Base-by-base conservation (phyloP, 2,113 vertebrate species). In the Odobenus rosmarus region DNA sequence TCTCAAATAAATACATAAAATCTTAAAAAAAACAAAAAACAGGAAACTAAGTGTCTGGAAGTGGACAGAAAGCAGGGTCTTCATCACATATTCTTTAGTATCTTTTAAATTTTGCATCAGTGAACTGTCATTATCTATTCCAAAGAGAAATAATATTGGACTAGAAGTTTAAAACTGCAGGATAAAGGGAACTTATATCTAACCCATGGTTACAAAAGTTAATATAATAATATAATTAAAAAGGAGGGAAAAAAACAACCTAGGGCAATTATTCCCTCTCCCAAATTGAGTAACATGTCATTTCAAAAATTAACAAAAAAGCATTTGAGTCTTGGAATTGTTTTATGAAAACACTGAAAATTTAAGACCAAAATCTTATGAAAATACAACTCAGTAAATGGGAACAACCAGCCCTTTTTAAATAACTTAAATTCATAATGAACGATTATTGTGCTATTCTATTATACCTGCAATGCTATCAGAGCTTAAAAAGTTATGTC, bases 241-340 rank as follows among this genome's bases (percentile, higher is more conserved):
- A 53, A 28, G 39, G 49, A 42, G 19, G 5, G 16, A 26, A 74
- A 57, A 36, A 36, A 51, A 31, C 12, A 62, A 61, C n/a, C 53
- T 57, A n/a, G 24, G 19, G 21, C 46, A 79, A 69, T 59, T 90
- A 36, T 53, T 91, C 23, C 39, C 24, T 51, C 24, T 90, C 9
- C 39, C 83, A 90, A 96, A 13, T 3, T 88, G 39, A 90, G 83
- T 53, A 59, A 33, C 28, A 64, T 53, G 42, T 49, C 88, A 49
- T 88, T 93, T 77, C 7, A 93, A 93, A 95, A n/a, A 62, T 19
- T 21, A 84, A 88, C 61, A 61, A 80, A 77, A 95, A 87, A 82
- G n/a, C 61, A 92, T 69, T 42, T 77, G 36, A 94, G 21, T 87
- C 69, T 71, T 82, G n/a, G 49, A 80, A 71, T 49, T 69, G 9